Percentiles rank a stretch among this genome's conserved stretches.
Evolutionary conservation across 37 sponge, comb jelly and placozoan species (phyloP).

Genomic region (Aphrocallistes beatrix): DNA sequence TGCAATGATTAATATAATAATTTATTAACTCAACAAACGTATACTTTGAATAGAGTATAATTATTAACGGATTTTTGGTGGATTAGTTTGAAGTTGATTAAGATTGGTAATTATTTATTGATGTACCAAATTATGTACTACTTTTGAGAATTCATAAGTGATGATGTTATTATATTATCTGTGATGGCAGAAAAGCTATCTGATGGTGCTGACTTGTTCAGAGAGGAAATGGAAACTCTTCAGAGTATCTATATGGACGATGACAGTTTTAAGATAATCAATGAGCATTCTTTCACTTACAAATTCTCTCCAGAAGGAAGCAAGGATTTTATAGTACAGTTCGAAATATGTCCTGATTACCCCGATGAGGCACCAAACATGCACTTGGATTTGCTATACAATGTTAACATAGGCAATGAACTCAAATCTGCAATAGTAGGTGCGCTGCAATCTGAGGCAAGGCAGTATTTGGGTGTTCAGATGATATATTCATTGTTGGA

Average conservation of each 20-base stretch:
- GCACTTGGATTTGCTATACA: conserved; percentile 10
- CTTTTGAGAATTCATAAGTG: neutral
- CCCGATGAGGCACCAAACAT: neutral
- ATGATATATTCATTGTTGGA: conserved; percentile 77
- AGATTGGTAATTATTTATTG: neutral
- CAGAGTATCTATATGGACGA: conserved; percentile 70
- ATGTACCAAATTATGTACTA: neutral
- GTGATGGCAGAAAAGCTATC: conserved; percentile 2
- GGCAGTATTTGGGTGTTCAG: conserved; percentile 39
- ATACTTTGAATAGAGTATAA: neutral
- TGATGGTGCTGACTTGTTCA: neutral
- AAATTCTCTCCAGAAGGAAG: neutral
- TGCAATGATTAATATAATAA: neutral
- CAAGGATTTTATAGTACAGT: conserved; percentile 15
- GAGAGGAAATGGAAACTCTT: conserved; percentile 70
- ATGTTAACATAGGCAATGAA: neutral
- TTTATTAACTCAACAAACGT: neutral
- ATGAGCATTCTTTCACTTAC: conserved; percentile 34
- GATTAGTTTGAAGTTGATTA: neutral
- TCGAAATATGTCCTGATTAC: neutral
- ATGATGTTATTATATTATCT: neutral
- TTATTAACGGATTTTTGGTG: no score
- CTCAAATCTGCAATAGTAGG: neutral
- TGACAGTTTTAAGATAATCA: conserved; percentile 41
- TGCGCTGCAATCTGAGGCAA: conserved; percentile 33